A percentile compares a stretch with the other conserved stretches of the same genome.
Conservation (phyloP, 1,140 invertebrate genomes). For the Danaus melanippus region DNA sequence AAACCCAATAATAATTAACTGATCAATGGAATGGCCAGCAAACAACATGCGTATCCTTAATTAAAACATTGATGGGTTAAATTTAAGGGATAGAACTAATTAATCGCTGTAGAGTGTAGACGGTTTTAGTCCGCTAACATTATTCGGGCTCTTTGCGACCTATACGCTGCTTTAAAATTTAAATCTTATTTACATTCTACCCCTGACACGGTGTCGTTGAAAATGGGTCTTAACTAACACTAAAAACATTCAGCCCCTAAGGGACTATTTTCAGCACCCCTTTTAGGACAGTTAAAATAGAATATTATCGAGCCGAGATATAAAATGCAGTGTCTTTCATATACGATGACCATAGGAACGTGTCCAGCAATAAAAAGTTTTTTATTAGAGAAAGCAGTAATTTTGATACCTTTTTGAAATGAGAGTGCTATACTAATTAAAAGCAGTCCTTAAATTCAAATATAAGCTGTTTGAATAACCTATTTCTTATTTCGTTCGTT, state of each 20-base stretch:
- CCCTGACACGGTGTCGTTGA: slow-evolving; percentile 33
- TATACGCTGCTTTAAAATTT: slow-evolving; percentile 48
- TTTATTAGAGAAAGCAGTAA: too few relatives aligned
- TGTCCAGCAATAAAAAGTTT: too few relatives aligned
- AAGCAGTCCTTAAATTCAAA: too few relatives aligned
- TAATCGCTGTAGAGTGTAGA: slow-evolving; percentile 4
- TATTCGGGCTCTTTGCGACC: slow-evolving; percentile 11
- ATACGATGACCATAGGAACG: too few relatives aligned
- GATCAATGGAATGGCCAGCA: too few relatives aligned
- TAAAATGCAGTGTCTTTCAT: slow-evolving; percentile 47
- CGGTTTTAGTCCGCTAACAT: slow-evolving; percentile 6
- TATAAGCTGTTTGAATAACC: too few relatives aligned
- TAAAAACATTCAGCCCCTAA: slow-evolving; percentile 36
- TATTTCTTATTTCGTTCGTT: too few relatives aligned
- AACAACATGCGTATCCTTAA: too few relatives aligned
- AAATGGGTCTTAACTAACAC: slow-evolving; percentile 53
- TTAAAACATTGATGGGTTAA: too few relatives aligned
- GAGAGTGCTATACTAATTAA: too few relatives aligned
- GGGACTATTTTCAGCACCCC: slow-evolving; percentile 55
- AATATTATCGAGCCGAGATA: slow-evolving; percentile 44
- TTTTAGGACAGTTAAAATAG: slow-evolving; percentile 50
- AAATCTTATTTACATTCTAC: slow-evolving; percentile 60
- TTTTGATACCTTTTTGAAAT: too few relatives aligned
- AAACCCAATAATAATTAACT: too few relatives aligned
- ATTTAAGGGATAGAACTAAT: background rate